phyloP scores from a whole-genome alignment of 2,113 vertebrate genomes.

The Etheostoma spectabile region DNA sequence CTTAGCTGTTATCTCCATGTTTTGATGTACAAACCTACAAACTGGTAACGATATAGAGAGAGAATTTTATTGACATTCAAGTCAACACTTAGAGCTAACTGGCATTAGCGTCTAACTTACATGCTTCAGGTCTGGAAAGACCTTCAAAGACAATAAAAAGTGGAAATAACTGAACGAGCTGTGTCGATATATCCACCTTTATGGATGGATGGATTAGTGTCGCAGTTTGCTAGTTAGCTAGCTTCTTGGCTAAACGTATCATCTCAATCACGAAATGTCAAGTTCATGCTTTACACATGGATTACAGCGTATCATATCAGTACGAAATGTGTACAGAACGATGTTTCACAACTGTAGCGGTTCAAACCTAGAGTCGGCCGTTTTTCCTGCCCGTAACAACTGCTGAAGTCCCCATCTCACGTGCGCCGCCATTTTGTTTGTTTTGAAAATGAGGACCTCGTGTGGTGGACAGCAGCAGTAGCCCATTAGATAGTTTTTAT shows the following conservation, averaged over 20 bases:
- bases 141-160: not conserved
- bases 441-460: conserved; percentile 77
- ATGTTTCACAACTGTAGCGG: not conserved
- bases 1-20: not conserved
- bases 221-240: conserved; percentile 32
- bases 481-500: too few species aligned
- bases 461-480: conserved; percentile 6
- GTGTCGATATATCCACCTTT: not conserved
- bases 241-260: conserved; percentile 1
- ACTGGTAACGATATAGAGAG: not conserved
- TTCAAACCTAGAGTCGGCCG: conserved; percentile 64
- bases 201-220: not conserved
- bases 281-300: not conserved
- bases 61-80: not conserved
- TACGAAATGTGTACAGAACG: accelerated
- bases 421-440: conserved; percentile 84
- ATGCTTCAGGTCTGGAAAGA: accelerated
- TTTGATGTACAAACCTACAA: not conserved
- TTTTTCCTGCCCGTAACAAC: conserved; percentile 59
- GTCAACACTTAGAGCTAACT: not conserved
- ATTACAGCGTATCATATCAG: not conserved
- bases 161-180: too few species aligned
- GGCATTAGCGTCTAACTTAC: not conserved
- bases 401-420: conserved; percentile 72
- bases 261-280: accelerated